A percentile compares a stretch with the other conserved stretches of the same genome.
These are phyloP conservation scores for Calameuta filiformis DNA, from an alignment of 2,888 invertebrate species.

Conservation along the genomic window DNA sequence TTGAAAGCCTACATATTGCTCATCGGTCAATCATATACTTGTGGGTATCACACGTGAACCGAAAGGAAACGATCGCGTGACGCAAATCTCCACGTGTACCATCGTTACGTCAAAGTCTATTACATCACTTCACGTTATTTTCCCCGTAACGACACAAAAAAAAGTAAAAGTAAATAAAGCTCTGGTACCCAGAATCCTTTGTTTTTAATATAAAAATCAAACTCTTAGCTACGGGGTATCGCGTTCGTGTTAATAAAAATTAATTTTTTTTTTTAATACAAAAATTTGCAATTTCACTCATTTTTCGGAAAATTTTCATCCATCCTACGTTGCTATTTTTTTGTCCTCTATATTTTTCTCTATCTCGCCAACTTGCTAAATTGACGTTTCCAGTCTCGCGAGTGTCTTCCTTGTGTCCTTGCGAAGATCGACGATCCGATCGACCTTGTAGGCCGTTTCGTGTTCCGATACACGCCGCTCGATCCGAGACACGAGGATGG, in stretches of 20 bases:
- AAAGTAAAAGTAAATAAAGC: background rate
- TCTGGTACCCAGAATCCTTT: background rate
- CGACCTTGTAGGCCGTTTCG: background rate
- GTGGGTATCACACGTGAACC: background rate
- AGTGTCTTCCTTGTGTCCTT: background rate
- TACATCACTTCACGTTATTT: background rate
- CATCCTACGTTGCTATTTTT: background rate
- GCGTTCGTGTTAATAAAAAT: too few species aligned
- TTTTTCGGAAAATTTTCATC: background rate
- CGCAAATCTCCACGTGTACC: background rate
- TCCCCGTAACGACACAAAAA: background rate
- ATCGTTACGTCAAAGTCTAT: background rate
- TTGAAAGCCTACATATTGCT: background rate
- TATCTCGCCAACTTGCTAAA: background rate
- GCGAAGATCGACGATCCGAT: background rate
- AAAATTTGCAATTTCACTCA: too few species aligned
- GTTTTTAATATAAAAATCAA: background rate
- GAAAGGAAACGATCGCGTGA: background rate
- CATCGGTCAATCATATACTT: background rate
- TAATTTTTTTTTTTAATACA: too few species aligned
- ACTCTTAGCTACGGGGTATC: too few species aligned
- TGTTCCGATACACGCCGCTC: constrained; percentile 2
- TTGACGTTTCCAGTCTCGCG: background rate
- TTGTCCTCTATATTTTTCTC: background rate
- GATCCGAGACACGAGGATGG: constrained; percentile 1